Evolutionary conservation across 2,888 invertebrate species (phyloP).

Genomic region (Mylabris sibirica): DNA sequence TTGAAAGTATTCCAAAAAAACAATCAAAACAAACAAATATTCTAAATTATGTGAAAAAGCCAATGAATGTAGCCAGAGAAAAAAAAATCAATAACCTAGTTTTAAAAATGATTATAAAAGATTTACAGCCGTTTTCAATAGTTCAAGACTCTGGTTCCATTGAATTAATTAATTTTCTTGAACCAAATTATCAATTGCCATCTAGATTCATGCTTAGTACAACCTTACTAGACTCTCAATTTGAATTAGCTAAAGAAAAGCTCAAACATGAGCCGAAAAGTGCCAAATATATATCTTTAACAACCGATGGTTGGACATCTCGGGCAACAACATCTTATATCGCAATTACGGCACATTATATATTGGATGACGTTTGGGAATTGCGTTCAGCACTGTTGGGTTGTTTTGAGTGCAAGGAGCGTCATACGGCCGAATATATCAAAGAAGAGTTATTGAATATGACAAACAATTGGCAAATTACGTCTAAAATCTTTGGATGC

Average conservation of each 20-base stretch:
- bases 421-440: constrained; percentile 39
- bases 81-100: constrained; percentile 20
- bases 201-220: background rate
- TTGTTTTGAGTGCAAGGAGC: constrained; percentile 16
- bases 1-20: background rate
- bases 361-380: constrained; percentile 21
- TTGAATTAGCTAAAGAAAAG: background rate
- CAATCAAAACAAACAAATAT: background rate
- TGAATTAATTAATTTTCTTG: constrained; percentile 8
- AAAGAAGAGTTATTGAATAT: constrained; percentile 28
- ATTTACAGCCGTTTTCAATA: background rate
- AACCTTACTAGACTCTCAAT: background rate
- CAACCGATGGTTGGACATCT: constrained; percentile 43
- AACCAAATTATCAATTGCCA: constrained; percentile 12
- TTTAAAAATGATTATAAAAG: constrained; percentile 23
- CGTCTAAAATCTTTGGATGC: constrained; percentile 40
- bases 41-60: background rate
- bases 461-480: constrained; percentile 35
- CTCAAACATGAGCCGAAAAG: background rate
- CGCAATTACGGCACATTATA: constrained; percentile 42
- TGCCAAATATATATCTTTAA: background rate
- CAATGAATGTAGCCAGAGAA: background rate
- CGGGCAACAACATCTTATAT: constrained; percentile 36
- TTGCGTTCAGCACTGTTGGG: constrained; percentile 10
- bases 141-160: constrained; percentile 21